phyloP scores from a whole-genome alignment of 2,113 vertebrate species.

The Urocynchramus pylzowi region DNA sequence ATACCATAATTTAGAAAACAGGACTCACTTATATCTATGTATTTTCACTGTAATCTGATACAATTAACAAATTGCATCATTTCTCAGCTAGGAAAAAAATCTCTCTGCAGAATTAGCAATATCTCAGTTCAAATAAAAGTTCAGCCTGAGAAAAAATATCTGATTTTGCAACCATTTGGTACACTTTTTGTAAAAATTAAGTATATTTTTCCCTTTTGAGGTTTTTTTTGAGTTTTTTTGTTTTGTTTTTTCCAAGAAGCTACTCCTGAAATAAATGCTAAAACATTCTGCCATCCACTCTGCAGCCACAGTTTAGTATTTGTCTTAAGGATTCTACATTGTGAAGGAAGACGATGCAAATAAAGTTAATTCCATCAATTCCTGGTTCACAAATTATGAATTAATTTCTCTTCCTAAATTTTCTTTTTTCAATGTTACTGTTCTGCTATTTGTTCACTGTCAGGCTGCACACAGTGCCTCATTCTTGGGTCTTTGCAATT shows the following conservation, averaged over 20 bases:
- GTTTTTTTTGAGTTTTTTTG: background rate
- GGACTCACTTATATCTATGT: background rate
- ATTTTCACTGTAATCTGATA: background rate
- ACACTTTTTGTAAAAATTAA: background rate
- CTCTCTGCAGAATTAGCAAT: background rate
- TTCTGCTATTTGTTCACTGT: background rate
- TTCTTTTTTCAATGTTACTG: background rate
- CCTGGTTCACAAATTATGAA: background rate
- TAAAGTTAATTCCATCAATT: background rate
- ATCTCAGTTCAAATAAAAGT: accelerated
- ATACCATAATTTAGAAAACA: background rate
- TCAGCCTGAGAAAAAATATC: background rate
- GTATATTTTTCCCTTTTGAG: background rate
- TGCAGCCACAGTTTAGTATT: background rate
- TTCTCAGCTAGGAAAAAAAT: background rate
- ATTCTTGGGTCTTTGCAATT: background rate
- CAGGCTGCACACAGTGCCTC: background rate
- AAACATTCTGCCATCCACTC: background rate
- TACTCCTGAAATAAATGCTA: background rate
- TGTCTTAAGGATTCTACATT: background rate
- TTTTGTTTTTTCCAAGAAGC: background rate
- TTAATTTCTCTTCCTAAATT: background rate
- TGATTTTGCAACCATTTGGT: background rate
- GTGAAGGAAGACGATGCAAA: background rate
- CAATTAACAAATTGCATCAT: background rate